Evolutionary conservation across 1,140 invertebrate species (phyloP), one percentile per base, ranked within the genome.

Genomic region (Ostrea edulis): DNA sequence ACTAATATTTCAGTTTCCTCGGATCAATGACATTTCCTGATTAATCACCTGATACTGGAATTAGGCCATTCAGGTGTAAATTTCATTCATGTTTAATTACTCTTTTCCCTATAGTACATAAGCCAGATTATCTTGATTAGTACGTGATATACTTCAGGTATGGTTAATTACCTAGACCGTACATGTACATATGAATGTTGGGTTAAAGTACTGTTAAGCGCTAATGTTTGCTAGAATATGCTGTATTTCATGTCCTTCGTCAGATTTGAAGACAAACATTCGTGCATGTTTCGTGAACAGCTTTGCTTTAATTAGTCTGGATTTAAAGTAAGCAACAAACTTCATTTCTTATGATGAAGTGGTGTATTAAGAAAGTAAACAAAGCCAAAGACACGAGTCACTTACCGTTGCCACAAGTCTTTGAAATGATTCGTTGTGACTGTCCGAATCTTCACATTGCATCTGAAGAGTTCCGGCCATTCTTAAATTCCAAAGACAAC

Each of bases 401-500:
- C 68, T 77, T 77, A 77, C 68, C 25, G 25, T 77, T 14, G 68
- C 68, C 2, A 77, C 68, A 7, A 77, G 68, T 29, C 25, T 77
- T 35, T 77, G 68, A 25, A 77, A 77, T 14, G 68, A 77, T 12
- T 77, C 68, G 14, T 77, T 77, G 29, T 77, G 68, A 25, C 68
- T 77, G 68, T 77, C 68, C 9, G 68, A 77, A 25, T 22, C 68
- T 35, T 77, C 25, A 77, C 68, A 77, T 11, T 17, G 68, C 68
- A 77, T 77, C 29, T 77, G 68, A 8, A 77, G 68, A 25, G 68
- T 77, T 77, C 68, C 68, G 22, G 68, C 68, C 68, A 77, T 77
- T 77, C 68, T 77, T 77, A 77, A 35, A 35, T 77, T 17, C 68
- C 68, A 35, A 12, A 14, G 22, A 71, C 25, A 11, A 25, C 25